Evolutionary conservation across 2,888 invertebrate species (phyloP).

Genomic region (Molorchus minor): DNA sequence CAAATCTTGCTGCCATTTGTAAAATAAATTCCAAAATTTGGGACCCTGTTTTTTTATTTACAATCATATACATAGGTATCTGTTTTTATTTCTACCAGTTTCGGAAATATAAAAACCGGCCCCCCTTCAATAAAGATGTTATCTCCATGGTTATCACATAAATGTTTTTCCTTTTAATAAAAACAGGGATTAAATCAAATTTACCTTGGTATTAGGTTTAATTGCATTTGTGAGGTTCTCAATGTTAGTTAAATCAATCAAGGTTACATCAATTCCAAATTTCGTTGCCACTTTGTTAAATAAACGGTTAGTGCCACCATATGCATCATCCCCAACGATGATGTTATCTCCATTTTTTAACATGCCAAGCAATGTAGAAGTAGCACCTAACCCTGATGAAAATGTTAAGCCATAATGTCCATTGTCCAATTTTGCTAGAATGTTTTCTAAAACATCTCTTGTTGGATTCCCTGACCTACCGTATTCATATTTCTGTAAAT

Average conservation of each 20-base stretch:
- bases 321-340: slow-evolving; percentile 90
- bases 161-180: too few relatives aligned
- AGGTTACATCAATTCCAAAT: slow-evolving; percentile 78
- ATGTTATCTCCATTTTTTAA: slow-evolving; percentile 89
- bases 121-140: too few relatives aligned
- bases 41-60: too few relatives aligned
- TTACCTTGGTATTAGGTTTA: slow-evolving; percentile 87
- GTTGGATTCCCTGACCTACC: slow-evolving; percentile 83
- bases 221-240: slow-evolving; percentile 74
- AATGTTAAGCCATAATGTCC: slow-evolving; percentile 87
- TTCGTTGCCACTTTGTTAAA: slow-evolving; percentile 66
- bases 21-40: too few relatives aligned
- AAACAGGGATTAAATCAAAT: too few relatives aligned
- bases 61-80: too few relatives aligned
- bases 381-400: slow-evolving; percentile 91
- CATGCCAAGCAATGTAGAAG: too few relatives aligned
- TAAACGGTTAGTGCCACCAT: slow-evolving; percentile 90
- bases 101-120: too few relatives aligned
- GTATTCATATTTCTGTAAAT: slow-evolving; percentile 84
- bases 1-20: too few relatives aligned
- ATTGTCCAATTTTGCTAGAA: slow-evolving; percentile 89
- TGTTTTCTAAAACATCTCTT: slow-evolving; percentile 85
- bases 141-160: too few relatives aligned
- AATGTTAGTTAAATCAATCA: slow-evolving; percentile 79
- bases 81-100: too few relatives aligned